Conservation (phyloP, 1,140 invertebrate species). For the Drosophila elegans region DNA sequence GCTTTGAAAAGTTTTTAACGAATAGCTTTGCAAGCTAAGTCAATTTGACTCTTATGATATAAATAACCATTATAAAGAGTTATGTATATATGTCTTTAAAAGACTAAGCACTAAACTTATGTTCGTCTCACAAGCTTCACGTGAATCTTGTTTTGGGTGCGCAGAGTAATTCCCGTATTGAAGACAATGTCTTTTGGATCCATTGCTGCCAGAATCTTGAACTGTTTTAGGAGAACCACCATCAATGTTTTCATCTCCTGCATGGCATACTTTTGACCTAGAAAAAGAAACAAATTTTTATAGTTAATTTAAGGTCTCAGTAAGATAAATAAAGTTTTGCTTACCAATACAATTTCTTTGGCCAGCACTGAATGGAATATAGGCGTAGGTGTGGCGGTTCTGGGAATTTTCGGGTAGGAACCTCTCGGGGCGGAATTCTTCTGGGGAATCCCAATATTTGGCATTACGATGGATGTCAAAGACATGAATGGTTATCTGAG, state of each 20-base stretch:
- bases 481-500: slow-evolving; percentile 84
- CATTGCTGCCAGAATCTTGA: slow-evolving; percentile 75
- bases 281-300: background rate
- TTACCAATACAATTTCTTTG: slow-evolving; percentile 79
- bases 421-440: slow-evolving; percentile 91
- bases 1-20: background rate
- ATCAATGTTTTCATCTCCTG: slow-evolving; percentile 85
- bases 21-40: background rate
- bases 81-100: background rate
- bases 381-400: slow-evolving; percentile 85
- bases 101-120: slow-evolving; percentile 8
- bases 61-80: no score
- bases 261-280: slow-evolving; percentile 85
- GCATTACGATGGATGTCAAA: slow-evolving; percentile 87
- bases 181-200: slow-evolving; percentile 61
- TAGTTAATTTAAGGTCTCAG: no score
- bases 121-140: slow-evolving; percentile 57
- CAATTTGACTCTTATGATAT: background rate
- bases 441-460: slow-evolving; percentile 88
- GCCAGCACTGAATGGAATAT: slow-evolving; percentile 87
- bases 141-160: slow-evolving; percentile 59
- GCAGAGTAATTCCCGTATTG: slow-evolving; percentile 62
- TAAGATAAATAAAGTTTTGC: background rate
- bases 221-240: slow-evolving; percentile 82
- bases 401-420: slow-evolving; percentile 88